Percentiles rank a stretch among this genome's conserved stretches.
Conservation (phyloP, 2,888 invertebrate genomes). For the Xanthorhoe designata region DNA sequence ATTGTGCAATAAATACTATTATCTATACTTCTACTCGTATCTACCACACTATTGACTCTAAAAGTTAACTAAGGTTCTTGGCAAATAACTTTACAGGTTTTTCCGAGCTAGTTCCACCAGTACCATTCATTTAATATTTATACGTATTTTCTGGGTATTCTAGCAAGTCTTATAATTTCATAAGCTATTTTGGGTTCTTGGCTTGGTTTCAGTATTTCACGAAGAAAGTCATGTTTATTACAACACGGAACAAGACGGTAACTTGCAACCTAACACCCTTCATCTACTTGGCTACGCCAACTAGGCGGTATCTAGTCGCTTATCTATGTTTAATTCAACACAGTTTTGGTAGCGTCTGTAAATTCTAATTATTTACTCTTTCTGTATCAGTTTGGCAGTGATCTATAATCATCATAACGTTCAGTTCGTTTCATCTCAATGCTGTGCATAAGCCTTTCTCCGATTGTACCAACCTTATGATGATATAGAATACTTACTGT, state of each 20-base stretch:
- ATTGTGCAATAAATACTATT: background rate
- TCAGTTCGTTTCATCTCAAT: too few species aligned
- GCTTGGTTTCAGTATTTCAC: conserved; percentile 16
- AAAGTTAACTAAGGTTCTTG: background rate
- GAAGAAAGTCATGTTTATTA: conserved; percentile 25
- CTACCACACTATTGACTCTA: background rate
- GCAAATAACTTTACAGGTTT: background rate
- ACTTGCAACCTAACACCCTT: conserved; percentile 26
- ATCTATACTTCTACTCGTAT: too few species aligned
- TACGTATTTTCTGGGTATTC: conserved; percentile 1
- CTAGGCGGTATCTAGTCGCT: conserved; percentile 1
- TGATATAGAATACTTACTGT: too few species aligned
- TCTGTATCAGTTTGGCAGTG: background rate
- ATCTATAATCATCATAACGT: background rate
- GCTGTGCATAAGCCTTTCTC: too few species aligned
- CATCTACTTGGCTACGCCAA: conserved; percentile 23
- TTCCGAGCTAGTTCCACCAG: background rate
- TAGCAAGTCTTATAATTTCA: conserved; percentile 6
- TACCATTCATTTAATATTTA: background rate
- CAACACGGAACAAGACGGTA: conserved; percentile 7
- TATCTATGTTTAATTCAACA: conserved; percentile 27
- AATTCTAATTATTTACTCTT: conserved; percentile 4
- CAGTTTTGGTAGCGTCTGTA: conserved; percentile 15
- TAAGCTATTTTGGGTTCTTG: conserved; percentile 12
- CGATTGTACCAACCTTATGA: too few species aligned